phyloP scores from a whole-genome alignment of 1,140 invertebrate species.

The Drosophila trapezifrons region DNA sequence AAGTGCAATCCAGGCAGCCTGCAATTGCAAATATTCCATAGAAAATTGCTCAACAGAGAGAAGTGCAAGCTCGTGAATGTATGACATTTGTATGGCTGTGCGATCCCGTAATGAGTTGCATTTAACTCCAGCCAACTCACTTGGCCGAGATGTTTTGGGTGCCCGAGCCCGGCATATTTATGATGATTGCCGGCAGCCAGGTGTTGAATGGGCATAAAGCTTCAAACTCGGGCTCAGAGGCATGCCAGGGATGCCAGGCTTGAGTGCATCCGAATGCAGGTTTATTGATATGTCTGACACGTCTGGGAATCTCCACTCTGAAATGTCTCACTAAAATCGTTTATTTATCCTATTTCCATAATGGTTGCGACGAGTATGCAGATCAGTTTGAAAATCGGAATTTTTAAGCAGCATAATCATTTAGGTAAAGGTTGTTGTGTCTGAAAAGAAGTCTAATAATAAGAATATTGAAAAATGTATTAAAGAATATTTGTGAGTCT shows the following conservation, averaged over 20 bases:
- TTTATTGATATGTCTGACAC: slow-evolving; percentile 21
- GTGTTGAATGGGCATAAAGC: slow-evolving; percentile 44
- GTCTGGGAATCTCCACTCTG: slow-evolving; percentile 2
- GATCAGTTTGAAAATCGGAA: no score
- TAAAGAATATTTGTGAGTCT: no score
- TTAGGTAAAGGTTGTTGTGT: no score
- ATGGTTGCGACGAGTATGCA: no score
- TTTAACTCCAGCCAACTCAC: slow-evolving; percentile 55
- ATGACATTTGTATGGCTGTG: slow-evolving; percentile 37
- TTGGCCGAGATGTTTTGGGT: slow-evolving; percentile 42
- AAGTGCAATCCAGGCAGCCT: slow-evolving; percentile 67
- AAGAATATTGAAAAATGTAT: no score
- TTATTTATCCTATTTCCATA: neutral
- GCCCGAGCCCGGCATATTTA: slow-evolving; percentile 36
- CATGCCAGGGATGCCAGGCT: slow-evolving; percentile 13
- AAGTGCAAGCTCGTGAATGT: slow-evolving; percentile 32
- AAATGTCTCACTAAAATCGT: neutral
- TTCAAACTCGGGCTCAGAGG: neutral
- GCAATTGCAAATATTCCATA: slow-evolving; percentile 76
- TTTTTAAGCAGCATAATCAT: no score
- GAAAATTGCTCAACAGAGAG: slow-evolving; percentile 63
- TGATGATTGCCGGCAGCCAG: slow-evolving; percentile 35
- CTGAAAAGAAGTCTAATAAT: no score
- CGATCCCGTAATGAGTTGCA: slow-evolving; percentile 72
- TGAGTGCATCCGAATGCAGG: slow-evolving; percentile 37